These are phyloP conservation scores for Drosophila sucinea DNA, from an alignment of 1,140 invertebrate species.

Conservation along the genomic window DNA sequence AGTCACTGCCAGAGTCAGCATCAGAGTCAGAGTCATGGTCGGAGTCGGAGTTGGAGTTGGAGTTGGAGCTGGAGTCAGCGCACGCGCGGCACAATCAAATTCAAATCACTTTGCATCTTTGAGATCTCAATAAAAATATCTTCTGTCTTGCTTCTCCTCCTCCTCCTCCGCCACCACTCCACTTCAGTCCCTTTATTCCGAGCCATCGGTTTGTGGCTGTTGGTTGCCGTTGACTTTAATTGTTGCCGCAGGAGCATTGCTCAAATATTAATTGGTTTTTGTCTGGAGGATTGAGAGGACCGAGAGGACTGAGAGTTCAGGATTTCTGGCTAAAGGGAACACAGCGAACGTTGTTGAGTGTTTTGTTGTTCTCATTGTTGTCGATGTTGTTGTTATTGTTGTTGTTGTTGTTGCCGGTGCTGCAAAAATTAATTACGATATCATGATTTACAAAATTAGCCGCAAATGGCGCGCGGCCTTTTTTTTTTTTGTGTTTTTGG, in stretches of 20 bases:
- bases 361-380: slow-evolving; percentile 17
- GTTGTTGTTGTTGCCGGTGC: slow-evolving; percentile 48
- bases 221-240: slow-evolving; percentile 74
- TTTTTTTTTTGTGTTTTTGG: slow-evolving; percentile 34
- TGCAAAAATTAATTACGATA: slow-evolving; percentile 81
- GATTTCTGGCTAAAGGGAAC: slow-evolving; percentile 66
- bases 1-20: background rate
- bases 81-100: slow-evolving; percentile 78
- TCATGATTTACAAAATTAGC: slow-evolving; percentile 81
- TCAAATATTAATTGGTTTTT: slow-evolving; percentile 81
- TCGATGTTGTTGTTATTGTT: slow-evolving; percentile 21
- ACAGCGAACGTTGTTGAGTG: background rate
- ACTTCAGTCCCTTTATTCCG: slow-evolving; percentile 14
- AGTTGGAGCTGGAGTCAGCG: slow-evolving; percentile 33
- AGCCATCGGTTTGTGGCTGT: slow-evolving; percentile 13
- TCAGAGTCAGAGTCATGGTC: background rate
- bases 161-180: background rate
- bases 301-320: slow-evolving; percentile 33
- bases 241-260: slow-evolving; percentile 80
- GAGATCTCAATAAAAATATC: slow-evolving; percentile 78
- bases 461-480: slow-evolving; percentile 74
- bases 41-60: background rate
- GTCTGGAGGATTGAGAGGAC: slow-evolving; percentile 46
- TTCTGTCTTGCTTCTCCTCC: slow-evolving; percentile 32
- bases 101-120: slow-evolving; percentile 82